phyloP scores from a whole-genome alignment of 2,113 vertebrate species.

The Rhadina sibilatrix region DNA sequence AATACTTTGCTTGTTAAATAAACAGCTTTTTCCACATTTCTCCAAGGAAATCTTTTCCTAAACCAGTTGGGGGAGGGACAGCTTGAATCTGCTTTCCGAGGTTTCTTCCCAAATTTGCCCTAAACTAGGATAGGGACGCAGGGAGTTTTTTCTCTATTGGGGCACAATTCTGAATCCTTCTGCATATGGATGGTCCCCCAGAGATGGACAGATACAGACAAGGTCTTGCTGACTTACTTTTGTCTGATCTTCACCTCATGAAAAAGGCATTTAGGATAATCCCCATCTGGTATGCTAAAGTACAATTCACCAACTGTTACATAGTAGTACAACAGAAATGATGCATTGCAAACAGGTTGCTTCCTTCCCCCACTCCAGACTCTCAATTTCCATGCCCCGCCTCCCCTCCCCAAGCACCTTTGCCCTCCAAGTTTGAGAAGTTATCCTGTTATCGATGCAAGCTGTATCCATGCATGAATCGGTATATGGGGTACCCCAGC shows the following conservation, averaged over 20 bases:
- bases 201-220: background rate
- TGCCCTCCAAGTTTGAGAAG: background rate
- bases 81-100: background rate
- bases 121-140: background rate
- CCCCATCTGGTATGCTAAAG: background rate
- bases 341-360: background rate
- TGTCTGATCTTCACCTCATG: rapidly evolving
- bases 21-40: background rate
- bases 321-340: background rate
- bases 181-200: background rate
- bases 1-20: background rate
- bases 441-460: background rate
- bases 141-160: background rate
- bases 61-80: background rate
- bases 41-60: background rate
- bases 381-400: background rate
- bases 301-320: background rate
- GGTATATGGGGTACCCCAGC: background rate
- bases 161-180: background rate
- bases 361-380: rapidly evolving
- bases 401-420: background rate
- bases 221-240: background rate
- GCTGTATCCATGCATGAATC: background rate
- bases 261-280: background rate
- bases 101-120: background rate